Percentiles rank a stretch among this genome's conserved stretches.
Evolutionary conservation across 2,113 vertebrate genomes (phyloP).

Genomic region (Actenoides hombroni): DNA sequence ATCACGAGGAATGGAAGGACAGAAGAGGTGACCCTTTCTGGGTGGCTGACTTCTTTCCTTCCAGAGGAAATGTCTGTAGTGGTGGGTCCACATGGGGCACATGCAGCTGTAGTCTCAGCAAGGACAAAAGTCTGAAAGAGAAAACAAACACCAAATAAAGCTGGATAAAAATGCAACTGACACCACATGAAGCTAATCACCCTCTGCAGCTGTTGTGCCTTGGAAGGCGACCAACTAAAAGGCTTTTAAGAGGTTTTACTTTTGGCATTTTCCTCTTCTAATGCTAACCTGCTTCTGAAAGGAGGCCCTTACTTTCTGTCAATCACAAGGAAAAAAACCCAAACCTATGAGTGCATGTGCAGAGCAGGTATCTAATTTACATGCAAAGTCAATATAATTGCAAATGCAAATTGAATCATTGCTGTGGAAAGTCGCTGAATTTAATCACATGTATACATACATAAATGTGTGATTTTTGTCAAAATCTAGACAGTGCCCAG

Average conservation of each 20-base stretch:
- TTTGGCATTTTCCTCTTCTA: neutral
- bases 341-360: neutral
- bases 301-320: neutral
- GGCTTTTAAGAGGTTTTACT: slow-evolving; percentile 3
- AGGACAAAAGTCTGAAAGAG: neutral
- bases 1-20: neutral
- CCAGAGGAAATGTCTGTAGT: neutral
- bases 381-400: neutral
- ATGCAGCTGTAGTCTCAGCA: slow-evolving; percentile 20
- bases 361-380: slow-evolving; percentile 1
- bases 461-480: neutral
- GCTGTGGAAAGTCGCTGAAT: neutral
- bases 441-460: neutral
- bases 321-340: neutral
- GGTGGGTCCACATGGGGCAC: neutral
- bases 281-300: slow-evolving; percentile 7
- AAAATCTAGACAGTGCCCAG: neutral
- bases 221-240: slow-evolving; percentile 35
- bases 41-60: neutral
- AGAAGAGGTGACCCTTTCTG: neutral
- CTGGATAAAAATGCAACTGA: slow-evolving; percentile 22
- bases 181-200: slow-evolving; percentile 20
- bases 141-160: neutral
- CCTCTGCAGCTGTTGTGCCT: slow-evolving; percentile 52
- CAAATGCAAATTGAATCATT: neutral